These are phyloP conservation scores for Gracilinanus agilis DNA, from an alignment of 2,113 vertebrate species.

Conservation along the genomic window DNA sequence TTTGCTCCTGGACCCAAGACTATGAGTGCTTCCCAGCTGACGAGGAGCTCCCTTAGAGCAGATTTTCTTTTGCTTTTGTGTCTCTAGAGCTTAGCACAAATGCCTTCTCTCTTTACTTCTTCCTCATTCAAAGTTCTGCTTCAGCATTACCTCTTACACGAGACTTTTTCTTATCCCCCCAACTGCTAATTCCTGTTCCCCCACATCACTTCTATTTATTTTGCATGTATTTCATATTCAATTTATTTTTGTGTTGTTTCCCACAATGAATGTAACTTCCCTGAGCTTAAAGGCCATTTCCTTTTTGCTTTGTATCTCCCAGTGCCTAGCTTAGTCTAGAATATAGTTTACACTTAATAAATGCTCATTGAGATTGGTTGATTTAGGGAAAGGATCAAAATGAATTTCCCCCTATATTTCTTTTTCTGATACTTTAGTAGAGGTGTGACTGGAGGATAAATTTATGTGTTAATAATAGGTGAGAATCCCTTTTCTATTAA, in stretches of 20 bases:
- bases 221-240: neutral
- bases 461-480: neutral
- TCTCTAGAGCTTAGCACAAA: neutral
- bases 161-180: neutral
- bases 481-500: neutral
- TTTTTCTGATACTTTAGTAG: neutral
- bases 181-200: neutral
- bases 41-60: no score
- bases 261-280: neutral
- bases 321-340: neutral
- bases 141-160: neutral
- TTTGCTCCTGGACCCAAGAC: neutral
- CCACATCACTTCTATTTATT: neutral
- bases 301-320: neutral
- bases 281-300: neutral
- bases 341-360: neutral
- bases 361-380: neutral
- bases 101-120: neutral
- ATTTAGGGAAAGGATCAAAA: neutral
- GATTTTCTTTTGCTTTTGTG: neutral
- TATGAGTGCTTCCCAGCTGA: neutral
- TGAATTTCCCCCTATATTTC: neutral
- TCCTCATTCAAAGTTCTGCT: neutral
- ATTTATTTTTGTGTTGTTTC: neutral
- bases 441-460: neutral